phyloP scores from a whole-genome alignment of 2,113 vertebrate genomes.

The Hystrix brachyura region DNA sequence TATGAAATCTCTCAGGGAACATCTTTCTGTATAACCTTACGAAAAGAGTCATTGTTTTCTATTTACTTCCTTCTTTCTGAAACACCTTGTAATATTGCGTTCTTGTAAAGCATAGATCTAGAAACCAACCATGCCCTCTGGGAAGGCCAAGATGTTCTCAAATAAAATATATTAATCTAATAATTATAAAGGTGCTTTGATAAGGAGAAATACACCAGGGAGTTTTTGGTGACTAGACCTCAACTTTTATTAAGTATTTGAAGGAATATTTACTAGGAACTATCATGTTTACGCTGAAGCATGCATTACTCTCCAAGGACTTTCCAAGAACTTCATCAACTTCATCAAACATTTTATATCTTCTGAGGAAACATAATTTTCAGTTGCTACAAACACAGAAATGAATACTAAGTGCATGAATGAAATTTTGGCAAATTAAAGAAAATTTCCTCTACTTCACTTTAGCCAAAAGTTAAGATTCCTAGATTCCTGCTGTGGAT shows the following conservation, averaged over 20 bases:
- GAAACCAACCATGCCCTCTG: conserved; percentile 38
- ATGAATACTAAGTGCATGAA: background rate
- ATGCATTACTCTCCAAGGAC: conserved; percentile 14
- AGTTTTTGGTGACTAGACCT: conserved; percentile 47
- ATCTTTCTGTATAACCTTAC: conserved; percentile 71
- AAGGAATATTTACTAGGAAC: conserved; percentile 66
- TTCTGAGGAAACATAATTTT: conserved; percentile 49
- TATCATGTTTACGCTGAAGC: conserved; percentile 51
- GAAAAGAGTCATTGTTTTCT: conserved; percentile 69
- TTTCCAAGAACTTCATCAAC: conserved; percentile 6
- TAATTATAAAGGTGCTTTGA: conserved; percentile 69
- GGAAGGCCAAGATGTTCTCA: conserved; percentile 64
- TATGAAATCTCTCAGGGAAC: conserved; percentile 53
- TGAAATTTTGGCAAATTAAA: conserved; percentile 2
- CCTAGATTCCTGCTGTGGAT: background rate
- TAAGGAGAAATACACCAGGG: conserved; percentile 40
- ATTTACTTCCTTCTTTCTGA: conserved; percentile 66
- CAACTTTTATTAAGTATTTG: conserved; percentile 71
- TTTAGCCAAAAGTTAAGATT: conserved; percentile 14
- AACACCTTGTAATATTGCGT: conserved; percentile 63
- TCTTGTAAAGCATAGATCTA: conserved; percentile 68
- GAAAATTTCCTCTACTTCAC: background rate
- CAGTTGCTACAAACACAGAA: background rate
- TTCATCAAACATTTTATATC: conserved; percentile 21
- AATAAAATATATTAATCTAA: conserved; percentile 74